phyloP scores from a whole-genome alignment of 1,140 invertebrate species.

The Limonius californicus region DNA sequence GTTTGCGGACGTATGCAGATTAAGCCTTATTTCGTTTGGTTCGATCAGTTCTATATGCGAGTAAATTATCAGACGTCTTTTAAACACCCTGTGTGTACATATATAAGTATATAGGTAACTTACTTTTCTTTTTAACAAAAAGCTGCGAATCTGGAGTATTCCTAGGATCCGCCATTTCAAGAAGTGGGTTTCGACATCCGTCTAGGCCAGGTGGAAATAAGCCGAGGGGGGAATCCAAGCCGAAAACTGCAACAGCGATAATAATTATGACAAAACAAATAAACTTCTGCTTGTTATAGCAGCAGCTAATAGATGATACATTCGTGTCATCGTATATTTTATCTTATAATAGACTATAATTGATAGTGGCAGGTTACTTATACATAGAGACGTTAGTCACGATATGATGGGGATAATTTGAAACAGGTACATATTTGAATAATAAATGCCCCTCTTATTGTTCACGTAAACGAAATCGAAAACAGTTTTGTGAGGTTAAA shows the following conservation, averaged over 20 bases:
- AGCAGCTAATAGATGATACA: neutral
- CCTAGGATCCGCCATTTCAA: constrained; percentile 64
- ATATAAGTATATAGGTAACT: constrained; percentile 42
- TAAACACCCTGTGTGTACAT: neutral
- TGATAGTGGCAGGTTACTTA: constrained; percentile 7
- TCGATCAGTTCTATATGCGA: too few relatives aligned
- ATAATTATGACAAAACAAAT: constrained; percentile 1
- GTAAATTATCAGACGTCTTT: too few relatives aligned
- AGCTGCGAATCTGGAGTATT: constrained; percentile 56
- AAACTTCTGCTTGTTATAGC: neutral
- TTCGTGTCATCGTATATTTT: constrained; percentile 10
- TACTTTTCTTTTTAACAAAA: constrained; percentile 68
- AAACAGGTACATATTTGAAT: constrained; percentile 7
- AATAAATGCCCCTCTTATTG: constrained; percentile 3
- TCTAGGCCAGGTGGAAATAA: constrained; percentile 70
- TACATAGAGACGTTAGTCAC: constrained; percentile 6
- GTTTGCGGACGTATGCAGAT: too few relatives aligned
- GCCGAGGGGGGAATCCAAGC: constrained; percentile 64
- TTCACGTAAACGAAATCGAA: constrained; percentile 5
- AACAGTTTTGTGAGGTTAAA: neutral
- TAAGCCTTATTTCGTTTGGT: too few relatives aligned
- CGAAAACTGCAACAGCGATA: constrained; percentile 61
- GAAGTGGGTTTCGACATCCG: constrained; percentile 63
- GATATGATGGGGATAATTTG: constrained; percentile 4
- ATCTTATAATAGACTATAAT: constrained; percentile 8